Evolutionary conservation across 2,888 invertebrate genomes (phyloP).

Genomic region (Standfussiana lucernea): DNA sequence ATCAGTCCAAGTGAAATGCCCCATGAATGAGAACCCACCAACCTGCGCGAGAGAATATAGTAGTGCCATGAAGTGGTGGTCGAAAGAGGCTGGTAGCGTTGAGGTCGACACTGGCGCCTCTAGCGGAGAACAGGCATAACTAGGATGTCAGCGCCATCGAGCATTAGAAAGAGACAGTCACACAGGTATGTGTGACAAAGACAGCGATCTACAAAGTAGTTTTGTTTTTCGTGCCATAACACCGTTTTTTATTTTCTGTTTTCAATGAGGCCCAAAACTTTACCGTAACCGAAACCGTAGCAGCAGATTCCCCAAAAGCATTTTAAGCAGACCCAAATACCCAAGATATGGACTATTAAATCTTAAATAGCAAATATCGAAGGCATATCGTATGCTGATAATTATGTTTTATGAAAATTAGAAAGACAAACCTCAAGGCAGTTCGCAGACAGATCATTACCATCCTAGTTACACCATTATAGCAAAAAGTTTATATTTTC

Average conservation of each 20-base stretch:
- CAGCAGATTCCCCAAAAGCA: constrained; percentile 7
- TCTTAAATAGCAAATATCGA: not conserved
- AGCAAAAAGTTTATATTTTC: not conserved
- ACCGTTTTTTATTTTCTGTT: not conserved
- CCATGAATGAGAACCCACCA: constrained; percentile 96
- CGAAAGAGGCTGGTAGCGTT: not conserved
- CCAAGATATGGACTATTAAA: not conserved
- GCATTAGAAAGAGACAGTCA: not conserved
- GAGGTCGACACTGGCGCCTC: constrained; percentile 11
- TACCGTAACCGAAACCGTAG: not conserved
- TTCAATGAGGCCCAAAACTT: too few species aligned
- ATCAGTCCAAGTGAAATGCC: constrained; percentile 98
- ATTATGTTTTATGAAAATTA: not conserved
- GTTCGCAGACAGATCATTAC: not conserved
- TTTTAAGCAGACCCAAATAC: not conserved
- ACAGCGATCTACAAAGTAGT: not conserved
- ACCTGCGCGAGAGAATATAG: constrained; percentile 85
- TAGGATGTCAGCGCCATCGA: not conserved
- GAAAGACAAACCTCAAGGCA: not conserved
- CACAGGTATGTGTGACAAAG: not conserved
- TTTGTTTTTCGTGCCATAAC: not conserved
- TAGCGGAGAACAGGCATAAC: constrained; percentile 15
- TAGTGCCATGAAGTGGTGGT: not conserved
- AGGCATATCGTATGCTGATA: not conserved
- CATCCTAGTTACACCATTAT: constrained; percentile 14